phyloP scores from a whole-genome alignment of 2,888 invertebrate genomes.

The Pseudolycoriella hygida region DNA sequence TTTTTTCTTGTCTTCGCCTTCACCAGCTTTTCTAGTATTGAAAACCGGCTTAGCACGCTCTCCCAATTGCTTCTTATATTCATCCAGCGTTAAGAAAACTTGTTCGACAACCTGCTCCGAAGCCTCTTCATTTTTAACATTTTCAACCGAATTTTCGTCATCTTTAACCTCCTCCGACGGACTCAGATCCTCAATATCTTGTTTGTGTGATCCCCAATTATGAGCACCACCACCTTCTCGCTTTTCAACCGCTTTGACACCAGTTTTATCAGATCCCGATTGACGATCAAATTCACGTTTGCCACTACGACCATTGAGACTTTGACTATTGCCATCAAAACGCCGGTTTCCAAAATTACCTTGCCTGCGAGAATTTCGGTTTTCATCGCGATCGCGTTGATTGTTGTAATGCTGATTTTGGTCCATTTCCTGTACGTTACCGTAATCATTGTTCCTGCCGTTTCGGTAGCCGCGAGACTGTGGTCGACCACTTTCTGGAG shows the following conservation, averaged over 20 bases:
- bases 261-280: conserved; percentile 89
- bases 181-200: conserved; percentile 53
- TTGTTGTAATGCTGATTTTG: conserved; percentile 32
- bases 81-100: conserved; percentile 78
- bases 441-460: no score
- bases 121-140: conserved; percentile 26
- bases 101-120: conserved; percentile 38
- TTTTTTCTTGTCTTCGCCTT: conserved; percentile 77
- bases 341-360: conserved; percentile 9
- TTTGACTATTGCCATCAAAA: conserved; percentile 21
- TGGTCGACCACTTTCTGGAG: no score
- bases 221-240: conserved; percentile 87
- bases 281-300: conserved; percentile 90
- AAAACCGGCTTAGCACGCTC: conserved; percentile 70
- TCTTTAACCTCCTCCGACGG: conserved; percentile 25
- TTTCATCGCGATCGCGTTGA: conserved; percentile 33
- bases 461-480: no score
- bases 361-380: conserved; percentile 20
- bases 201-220: conserved; percentile 90
- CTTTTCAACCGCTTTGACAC: conserved; percentile 85
- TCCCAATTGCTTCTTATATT: conserved; percentile 78
- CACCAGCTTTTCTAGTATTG: conserved; percentile 84
- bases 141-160: conserved; percentile 36
- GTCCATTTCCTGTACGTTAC: no score
- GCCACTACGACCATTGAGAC: conserved; percentile 33